Conservation (phyloP, 2,888 invertebrate genomes). For the Sinhomidia bicolor region DNA sequence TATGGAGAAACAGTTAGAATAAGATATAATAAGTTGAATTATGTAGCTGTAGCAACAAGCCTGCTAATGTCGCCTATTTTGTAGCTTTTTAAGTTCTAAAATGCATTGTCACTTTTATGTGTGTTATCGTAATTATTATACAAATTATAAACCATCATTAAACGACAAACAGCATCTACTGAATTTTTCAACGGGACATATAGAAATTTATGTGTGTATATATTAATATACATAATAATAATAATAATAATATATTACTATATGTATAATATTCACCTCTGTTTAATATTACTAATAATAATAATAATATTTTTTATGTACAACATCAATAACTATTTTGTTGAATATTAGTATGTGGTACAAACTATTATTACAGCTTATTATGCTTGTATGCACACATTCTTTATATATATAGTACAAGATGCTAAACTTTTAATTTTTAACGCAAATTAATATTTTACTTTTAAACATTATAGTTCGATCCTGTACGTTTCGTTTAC, state of each 20-base stretch:
- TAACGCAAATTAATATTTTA: conserved; percentile 28
- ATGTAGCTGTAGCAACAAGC: conserved; percentile 50
- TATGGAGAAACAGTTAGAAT: neutral
- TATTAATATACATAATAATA: neutral
- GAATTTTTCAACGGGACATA: conserved; percentile 61
- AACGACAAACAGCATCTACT: conserved; percentile 60
- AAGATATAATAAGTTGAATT: neutral
- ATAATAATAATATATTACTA: conserved; percentile 24
- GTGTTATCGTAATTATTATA: neutral
- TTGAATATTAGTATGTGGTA: neutral
- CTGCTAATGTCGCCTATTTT: conserved; percentile 60
- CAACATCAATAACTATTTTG: conserved; percentile 1
- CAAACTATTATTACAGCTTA: neutral
- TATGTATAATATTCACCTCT: conserved; percentile 31
- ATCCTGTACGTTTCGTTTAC: conserved; percentile 29
- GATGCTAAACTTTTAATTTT: neutral
- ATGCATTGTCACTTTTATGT: conserved; percentile 37
- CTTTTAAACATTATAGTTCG: neutral
- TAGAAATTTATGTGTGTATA: conserved; percentile 30
- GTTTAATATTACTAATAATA: neutral
- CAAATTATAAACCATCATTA: conserved; percentile 38
- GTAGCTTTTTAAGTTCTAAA: neutral
- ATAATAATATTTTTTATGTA: conserved; percentile 21
- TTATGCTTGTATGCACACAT: neutral
- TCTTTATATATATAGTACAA: neutral